Evolutionary conservation across 2,888 invertebrate species (phyloP), one percentile per base, ranked within the genome.

Genomic region (Timema podura): DNA sequence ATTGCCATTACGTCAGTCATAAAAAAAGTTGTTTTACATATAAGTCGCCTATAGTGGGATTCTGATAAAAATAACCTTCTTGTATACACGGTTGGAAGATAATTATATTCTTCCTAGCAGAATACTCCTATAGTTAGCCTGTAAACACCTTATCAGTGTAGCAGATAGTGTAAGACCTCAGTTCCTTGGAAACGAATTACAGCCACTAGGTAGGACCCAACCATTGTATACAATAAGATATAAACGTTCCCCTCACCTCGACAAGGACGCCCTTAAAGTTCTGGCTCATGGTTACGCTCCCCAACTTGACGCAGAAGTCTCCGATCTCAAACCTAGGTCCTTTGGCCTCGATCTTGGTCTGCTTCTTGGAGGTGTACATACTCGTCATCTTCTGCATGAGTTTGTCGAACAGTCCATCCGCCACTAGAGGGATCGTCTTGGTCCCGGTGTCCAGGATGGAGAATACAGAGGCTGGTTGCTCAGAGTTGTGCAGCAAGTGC

Each of bases 401-500:
- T 68, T 95, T 82, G 81, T 97, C 97, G 78, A 97, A 96, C 5
- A 96, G 84, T 1, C 91, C 91, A 79, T 97, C 97, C 0, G 96
- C 95, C 48, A 95, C 92, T 0, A 98, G 85, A 2, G 95, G 92
- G 48, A 95, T 91, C 72, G 91, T 90, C 79, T 93, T 93, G 11
- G 88, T 89, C 0, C 94, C 95, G 67, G 91, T 91, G 77, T 97
- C 97, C 8, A 97, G 84, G 47, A 96, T 88, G 9, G 96, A 92
- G 82, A 96, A 97, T 5, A 95, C 95, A 0, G 96, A 93, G 0
- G 95, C 96, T 0, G 97, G 97, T 78, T 95, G 93, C 79, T 98
- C 97, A 0, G 95, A 96, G 81, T 97, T 95, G 82, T 97, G 96
- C 9, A 98, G 85, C n/a, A 97, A 91, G 81, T 96, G 95, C 0